Percentiles rank a stretch among this genome's conserved stretches.
phyloP scores from a whole-genome alignment of 2,888 invertebrate genomes.

The Melinopterus prodromus region DNA sequence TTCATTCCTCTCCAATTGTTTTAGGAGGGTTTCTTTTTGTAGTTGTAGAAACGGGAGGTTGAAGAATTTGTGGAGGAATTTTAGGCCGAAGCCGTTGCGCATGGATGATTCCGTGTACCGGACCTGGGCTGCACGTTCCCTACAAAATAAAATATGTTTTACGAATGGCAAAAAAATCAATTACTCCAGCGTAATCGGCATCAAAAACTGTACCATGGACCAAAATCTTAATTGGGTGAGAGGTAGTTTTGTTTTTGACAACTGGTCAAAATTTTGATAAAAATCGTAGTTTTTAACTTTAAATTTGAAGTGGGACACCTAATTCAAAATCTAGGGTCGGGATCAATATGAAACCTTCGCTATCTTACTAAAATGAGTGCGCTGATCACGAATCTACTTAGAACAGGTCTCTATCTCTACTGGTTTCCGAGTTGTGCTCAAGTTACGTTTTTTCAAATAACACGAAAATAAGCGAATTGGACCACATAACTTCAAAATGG shows the following conservation, averaged over 20 bases:
- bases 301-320: too few species aligned
- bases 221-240: too few species aligned
- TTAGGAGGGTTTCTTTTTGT: conserved; percentile 82
- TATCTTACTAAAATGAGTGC: too few species aligned
- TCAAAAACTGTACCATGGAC: too few species aligned
- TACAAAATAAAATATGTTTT: conserved; percentile 37
- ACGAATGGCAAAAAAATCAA: background rate
- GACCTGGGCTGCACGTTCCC: conserved; percentile 70
- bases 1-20: conserved; percentile 84
- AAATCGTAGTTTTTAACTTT: background rate
- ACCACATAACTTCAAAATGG: background rate
- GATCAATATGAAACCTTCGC: too few species aligned
- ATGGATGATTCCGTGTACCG: conserved; percentile 93
- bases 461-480: background rate
- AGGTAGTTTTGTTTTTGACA: too few species aligned
- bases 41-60: conserved; percentile 92
- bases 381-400: too few species aligned
- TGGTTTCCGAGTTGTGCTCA: too few species aligned
- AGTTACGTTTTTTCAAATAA: too few species aligned
- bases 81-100: conserved; percentile 94
- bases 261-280: background rate
- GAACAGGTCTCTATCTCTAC: too few species aligned
- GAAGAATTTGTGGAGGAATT: conserved; percentile 92
- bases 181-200: too few species aligned
- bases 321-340: too few species aligned